A percentile compares a stretch with the other conserved stretches of the same genome.
Evolutionary conservation across 1,140 invertebrate genomes (phyloP).

Genomic region (Sitodiplosis mosellana): DNA sequence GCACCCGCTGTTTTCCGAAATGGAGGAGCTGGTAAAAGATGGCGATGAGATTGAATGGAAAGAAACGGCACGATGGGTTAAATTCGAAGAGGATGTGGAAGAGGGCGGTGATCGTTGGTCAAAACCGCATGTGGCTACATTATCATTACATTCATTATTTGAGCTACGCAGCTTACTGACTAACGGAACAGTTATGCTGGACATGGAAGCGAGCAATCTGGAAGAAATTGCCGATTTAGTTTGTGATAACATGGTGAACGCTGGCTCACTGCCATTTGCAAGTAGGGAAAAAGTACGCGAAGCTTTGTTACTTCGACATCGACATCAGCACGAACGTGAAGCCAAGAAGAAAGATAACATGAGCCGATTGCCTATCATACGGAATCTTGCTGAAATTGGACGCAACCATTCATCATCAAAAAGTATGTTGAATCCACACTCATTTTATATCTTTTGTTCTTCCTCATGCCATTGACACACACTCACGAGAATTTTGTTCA

Average conservation of each 20-base stretch:
- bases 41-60: constrained; percentile 89
- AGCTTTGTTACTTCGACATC: constrained; percentile 72
- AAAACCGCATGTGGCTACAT: constrained; percentile 82
- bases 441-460: neutral
- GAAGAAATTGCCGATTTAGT: constrained; percentile 80
- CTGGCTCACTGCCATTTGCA: constrained; percentile 51
- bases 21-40: constrained; percentile 77
- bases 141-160: constrained; percentile 79
- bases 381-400: constrained; percentile 92
- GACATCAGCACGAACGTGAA: constrained; percentile 78
- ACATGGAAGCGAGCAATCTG: constrained; percentile 70
- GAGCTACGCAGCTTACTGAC: constrained; percentile 71
- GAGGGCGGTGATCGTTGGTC: constrained; percentile 89
- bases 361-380: constrained; percentile 79
- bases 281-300: constrained; percentile 70
- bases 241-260: constrained; percentile 78
- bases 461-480: neutral
- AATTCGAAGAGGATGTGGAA: constrained; percentile 90
- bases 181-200: constrained; percentile 79
- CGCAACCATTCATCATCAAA: constrained; percentile 87
- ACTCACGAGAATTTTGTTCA: neutral
- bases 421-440: constrained; percentile 51
- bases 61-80: constrained; percentile 93
- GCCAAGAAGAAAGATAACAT: constrained; percentile 53
- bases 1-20: constrained; percentile 85